phyloP scores from a whole-genome alignment of 2,113 vertebrate species.

The Grammomys surdaster region DNA sequence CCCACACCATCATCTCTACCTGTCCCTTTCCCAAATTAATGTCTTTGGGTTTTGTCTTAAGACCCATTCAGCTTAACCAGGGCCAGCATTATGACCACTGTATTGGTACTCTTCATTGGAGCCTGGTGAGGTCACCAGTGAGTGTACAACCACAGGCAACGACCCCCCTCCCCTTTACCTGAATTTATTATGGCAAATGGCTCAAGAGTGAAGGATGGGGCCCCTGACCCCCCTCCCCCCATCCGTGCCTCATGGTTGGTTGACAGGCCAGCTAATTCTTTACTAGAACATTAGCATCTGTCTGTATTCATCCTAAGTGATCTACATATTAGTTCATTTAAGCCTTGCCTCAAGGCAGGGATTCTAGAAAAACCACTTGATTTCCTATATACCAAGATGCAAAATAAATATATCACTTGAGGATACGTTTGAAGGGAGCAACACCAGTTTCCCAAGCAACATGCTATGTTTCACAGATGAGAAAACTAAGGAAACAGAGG shows the following conservation, averaged over 20 bases:
- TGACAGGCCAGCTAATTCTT: not conserved
- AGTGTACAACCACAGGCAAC: not conserved
- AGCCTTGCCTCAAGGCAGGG: not conserved
- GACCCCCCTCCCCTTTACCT: no score
- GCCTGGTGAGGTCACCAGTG: not conserved
- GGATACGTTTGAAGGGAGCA: not conserved
- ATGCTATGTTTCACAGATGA: not conserved
- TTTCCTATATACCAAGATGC: not conserved
- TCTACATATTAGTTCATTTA: not conserved
- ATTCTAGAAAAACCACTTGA: not conserved
- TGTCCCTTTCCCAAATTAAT: not conserved
- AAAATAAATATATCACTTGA: not conserved
- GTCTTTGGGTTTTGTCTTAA: not conserved
- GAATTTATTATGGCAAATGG: not conserved
- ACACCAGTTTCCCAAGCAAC: not conserved
- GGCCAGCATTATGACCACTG: not conserved
- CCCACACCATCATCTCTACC: not conserved
- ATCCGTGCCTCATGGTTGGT: no score
- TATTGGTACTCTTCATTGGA: not conserved
- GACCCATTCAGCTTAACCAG: not conserved
- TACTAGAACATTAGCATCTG: not conserved
- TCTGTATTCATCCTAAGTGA: not conserved
- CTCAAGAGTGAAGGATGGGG: not conserved
- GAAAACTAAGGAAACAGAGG: not conserved
- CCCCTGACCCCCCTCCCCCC: not conserved